Conservation (phyloP, 2,888 invertebrate species). For the Pocota personata region DNA sequence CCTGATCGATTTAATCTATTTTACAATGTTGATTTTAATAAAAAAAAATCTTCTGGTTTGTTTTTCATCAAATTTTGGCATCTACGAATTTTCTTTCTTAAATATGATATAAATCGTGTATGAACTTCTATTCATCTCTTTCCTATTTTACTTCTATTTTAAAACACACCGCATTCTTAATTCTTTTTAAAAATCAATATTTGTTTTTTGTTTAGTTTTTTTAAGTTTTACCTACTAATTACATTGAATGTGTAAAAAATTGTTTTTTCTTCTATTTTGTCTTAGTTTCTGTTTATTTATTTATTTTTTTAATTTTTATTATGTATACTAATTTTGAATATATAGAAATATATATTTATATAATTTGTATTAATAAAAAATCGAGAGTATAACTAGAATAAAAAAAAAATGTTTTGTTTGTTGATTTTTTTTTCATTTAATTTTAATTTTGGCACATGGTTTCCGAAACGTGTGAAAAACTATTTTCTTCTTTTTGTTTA, state of each 20-base stretch:
- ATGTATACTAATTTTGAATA: slow-evolving; percentile 72
- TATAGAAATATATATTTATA: slow-evolving; percentile 70
- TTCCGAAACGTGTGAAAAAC: slow-evolving; percentile 74
- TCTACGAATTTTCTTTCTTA: slow-evolving; percentile 14
- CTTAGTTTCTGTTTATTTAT: slow-evolving; percentile 21
- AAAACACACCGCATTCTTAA: slow-evolving; percentile 12
- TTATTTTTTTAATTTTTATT: slow-evolving; percentile 46
- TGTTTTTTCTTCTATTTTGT: slow-evolving; percentile 35
- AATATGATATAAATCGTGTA: slow-evolving; percentile 24
- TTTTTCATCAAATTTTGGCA: slow-evolving; percentile 15
- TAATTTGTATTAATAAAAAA: slow-evolving; percentile 70
- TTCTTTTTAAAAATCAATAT: not conserved
- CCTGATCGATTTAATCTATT: not conserved
- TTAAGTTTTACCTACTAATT: slow-evolving; percentile 55
- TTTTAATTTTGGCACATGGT: slow-evolving; percentile 73
- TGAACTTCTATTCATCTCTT: not conserved
- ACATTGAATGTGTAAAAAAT: slow-evolving; percentile 69
- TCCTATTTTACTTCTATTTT: not conserved
- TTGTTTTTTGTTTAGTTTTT: not conserved
- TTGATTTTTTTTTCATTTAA: slow-evolving; percentile 40
- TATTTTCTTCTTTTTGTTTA: slow-evolving; percentile 58
- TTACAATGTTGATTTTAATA: slow-evolving; percentile 29
- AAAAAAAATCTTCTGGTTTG: not conserved
- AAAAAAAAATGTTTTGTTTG: slow-evolving; percentile 57
- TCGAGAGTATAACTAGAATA: slow-evolving; percentile 69